Evolutionary conservation across 2,888 invertebrate species (phyloP).

Genomic region (Ennomos erosarius): DNA sequence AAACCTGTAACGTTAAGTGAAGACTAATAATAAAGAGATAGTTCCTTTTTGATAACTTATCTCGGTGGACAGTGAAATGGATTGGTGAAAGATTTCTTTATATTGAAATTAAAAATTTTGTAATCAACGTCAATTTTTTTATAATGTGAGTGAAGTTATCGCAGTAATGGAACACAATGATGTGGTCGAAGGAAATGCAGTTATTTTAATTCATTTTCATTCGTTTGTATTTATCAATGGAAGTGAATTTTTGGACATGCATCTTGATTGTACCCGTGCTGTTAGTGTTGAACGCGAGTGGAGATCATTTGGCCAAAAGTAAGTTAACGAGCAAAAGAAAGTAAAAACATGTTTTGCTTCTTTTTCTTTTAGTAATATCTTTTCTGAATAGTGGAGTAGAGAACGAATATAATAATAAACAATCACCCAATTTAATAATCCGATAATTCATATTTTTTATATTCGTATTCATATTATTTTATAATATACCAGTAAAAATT

Average conservation of each 20-base stretch:
- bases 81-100: conserved; percentile 4
- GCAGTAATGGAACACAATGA: conserved; percentile 78
- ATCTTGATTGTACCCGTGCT: conserved; percentile 63
- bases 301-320: conserved; percentile 65
- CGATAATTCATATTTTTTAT: too few relatives aligned
- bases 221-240: conserved; percentile 73
- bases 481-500: too few relatives aligned
- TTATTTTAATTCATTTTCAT: conserved; percentile 62
- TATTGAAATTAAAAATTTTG: background rate
- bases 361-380: background rate
- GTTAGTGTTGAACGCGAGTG: conserved; percentile 57
- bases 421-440: too few relatives aligned
- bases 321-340: conserved; percentile 46
- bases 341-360: too few relatives aligned
- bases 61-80: conserved; percentile 14
- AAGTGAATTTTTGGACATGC: conserved; percentile 73
- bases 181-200: conserved; percentile 45
- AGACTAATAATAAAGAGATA: too few relatives aligned
- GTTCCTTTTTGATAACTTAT: background rate
- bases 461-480: too few relatives aligned
- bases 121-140: conserved; percentile 1
- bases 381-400: too few relatives aligned
- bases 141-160: conserved; percentile 40
- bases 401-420: too few relatives aligned
- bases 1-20: background rate